Base-by-base conservation (phyloP, 2,797 vertebrate genomes). In the Coranthus polyacanthus region DNA sequence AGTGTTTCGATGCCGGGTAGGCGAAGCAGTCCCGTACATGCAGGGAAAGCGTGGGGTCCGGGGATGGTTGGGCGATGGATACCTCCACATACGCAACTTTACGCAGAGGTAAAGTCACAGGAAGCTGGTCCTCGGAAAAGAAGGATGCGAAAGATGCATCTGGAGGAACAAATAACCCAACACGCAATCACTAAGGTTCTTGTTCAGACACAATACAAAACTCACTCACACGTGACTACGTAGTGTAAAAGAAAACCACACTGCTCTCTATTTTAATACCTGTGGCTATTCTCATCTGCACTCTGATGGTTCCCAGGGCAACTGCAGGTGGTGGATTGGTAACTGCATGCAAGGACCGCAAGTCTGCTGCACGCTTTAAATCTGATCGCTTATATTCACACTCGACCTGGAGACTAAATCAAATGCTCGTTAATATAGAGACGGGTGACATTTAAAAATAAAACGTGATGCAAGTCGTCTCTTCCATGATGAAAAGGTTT, bases 281-380 rank as follows among this genome's bases (percentile, higher is more conserved):
- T 87, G 52, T 88, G 17, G 92, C 92, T 47, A 93, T 87, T 68
- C 82, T 92, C 91, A 93, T 93, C 75, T 87, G 84, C 51, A 93
- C 81, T 39, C 42, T 8, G 10, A 92, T 67, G 43, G 63, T 75
- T 68, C 90, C 92, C 54, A 86, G 59, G 7, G 79, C 88, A 9
- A 86, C 58, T 18, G 85, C 89, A 29, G 88, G 83, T 0, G 90
- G 88, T 0, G 88, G 91, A 61, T 86, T 82, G 49, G 89, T 92
- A 45, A 75, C 59, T 0, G 63, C 20, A 3, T 61, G 57, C 39
- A 67, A 46, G 45, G 89, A 60, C 2, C 3, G 37, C 63, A 83
- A 9, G 11, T 81, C 41, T 38, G 61, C 68, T 2, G 65, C 81
- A 8, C 12, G 79, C 59, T 53, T 80, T 12, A 84, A 42, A 36